Evolutionary conservation across 1,140 invertebrate genomes (phyloP), one percentile per base, ranked within the genome.

Genomic region (Andricus grossulariae): DNA sequence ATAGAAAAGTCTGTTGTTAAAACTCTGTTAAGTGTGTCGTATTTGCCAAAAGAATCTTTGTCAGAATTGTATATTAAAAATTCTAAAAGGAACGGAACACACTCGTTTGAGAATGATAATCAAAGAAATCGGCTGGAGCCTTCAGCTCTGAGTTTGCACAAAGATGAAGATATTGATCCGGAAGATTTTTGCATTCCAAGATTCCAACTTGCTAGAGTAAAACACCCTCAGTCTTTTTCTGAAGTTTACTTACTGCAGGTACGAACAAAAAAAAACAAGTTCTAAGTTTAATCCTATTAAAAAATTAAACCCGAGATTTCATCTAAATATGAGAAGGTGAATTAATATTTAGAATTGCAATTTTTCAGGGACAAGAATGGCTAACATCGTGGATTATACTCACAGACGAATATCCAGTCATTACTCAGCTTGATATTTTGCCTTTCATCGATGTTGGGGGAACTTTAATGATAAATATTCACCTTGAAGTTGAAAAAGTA

Each of bases 401-500:
- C 71, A 90, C 86, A 10, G 90, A 92, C 78, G 55, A 74, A 39
- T 83, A 81, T 50, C 91, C 92, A 32, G 86, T 92, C 19, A 88
- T 93, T 74, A 88, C 88, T 8, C 90, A 92, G 74, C 92, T 93
- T 80, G 87, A 93, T 78, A 85, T 93, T 74, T 80, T 93, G 18
- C 92, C 93, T 39, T 89, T 92, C 71, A 83, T 93, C 32, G 93
- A 94, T 79, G 91, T 93, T 72, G 93, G 93, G 45, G 93, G 93
- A 74, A 93, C 92, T 6, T 86, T 94, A 4, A 90, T 88, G 60
- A 90, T 93, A 75, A 86, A 83, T 49, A 80, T 90, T 74, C 88
- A 90, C 83, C 83, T 92, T 18, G 90, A 93, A 77, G 74, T 83
- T 18, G 83, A 88, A 76, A 78, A 88, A 80, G 87, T 90, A 84